Conservation (phyloP, 2,888 invertebrate genomes). For the Danaus chrysippus region DNA sequence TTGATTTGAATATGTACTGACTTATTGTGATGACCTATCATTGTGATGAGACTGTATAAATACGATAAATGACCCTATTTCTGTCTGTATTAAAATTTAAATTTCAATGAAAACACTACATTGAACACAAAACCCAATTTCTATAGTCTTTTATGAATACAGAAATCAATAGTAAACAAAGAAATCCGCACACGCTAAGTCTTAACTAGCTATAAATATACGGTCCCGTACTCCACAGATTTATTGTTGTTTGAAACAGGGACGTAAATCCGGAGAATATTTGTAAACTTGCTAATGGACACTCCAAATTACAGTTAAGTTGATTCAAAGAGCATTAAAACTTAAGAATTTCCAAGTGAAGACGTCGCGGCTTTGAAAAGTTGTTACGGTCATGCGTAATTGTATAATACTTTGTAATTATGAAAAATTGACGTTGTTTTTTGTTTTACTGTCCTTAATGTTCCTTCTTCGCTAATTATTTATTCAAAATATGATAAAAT, state of each 20-base stretch:
- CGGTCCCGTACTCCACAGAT: constrained; percentile 12
- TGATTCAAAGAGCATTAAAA: constrained; percentile 58
- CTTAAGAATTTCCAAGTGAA: constrained; percentile 50
- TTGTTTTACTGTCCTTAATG: background rate
- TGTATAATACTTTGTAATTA: constrained; percentile 17
- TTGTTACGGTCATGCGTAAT: constrained; percentile 35
- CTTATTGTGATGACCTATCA: too few relatives aligned
- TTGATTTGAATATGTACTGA: too few relatives aligned
- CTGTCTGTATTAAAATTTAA: too few relatives aligned
- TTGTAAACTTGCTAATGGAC: constrained; percentile 62
- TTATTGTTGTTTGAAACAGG: constrained; percentile 22
- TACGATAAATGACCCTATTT: too few relatives aligned
- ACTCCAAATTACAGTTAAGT: constrained; percentile 57
- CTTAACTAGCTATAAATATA: constrained; percentile 3
- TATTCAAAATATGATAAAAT: background rate
- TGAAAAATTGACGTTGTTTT: background rate
- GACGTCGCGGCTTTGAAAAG: constrained; percentile 45
- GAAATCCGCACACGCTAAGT: background rate
- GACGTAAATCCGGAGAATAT: constrained; percentile 25
- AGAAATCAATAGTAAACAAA: background rate
- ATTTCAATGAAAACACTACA: too few relatives aligned
- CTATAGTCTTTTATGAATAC: too few relatives aligned
- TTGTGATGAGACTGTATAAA: too few relatives aligned
- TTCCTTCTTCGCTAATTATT: background rate
- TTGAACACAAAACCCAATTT: too few relatives aligned